These are phyloP conservation scores for Myotis pilosus DNA, from an alignment of 2,797 vertebrate genomes.

Conservation along the genomic window DNA sequence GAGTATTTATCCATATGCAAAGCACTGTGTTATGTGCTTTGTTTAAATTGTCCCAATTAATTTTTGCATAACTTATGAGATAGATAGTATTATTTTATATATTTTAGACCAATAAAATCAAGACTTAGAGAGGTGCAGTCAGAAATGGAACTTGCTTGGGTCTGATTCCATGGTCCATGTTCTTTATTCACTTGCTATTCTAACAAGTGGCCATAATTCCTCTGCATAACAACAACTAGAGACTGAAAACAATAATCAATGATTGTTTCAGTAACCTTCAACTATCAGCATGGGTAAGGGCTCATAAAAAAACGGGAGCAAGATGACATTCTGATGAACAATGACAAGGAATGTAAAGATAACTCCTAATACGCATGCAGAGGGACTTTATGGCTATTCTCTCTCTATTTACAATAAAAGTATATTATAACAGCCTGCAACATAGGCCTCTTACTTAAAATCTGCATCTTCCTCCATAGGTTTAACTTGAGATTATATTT, in stretches of 20 bases:
- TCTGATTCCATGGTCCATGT: not conserved
- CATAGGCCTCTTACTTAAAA: not conserved
- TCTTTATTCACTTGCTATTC: not conserved
- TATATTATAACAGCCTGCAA: not conserved
- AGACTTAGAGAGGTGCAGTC: not conserved
- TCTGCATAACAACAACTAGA: not conserved
- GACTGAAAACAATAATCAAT: not conserved
- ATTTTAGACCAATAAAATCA: not conserved
- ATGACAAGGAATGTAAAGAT: not conserved
- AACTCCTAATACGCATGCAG: not conserved
- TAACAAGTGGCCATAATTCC: not conserved
- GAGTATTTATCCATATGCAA: not conserved
- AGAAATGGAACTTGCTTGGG: not conserved
- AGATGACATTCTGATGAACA: not conserved
- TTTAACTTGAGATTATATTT: not conserved
- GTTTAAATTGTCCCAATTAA: not conserved
- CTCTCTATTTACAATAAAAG: not conserved
- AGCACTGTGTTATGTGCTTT: not conserved
- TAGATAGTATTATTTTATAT: not conserved
- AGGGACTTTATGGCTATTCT: not conserved
- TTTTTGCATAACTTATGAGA: not conserved
- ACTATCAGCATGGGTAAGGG: not conserved
- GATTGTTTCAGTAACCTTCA: not conserved
- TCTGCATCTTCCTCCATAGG: not conserved
- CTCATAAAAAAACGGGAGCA: not conserved